A percentile compares a stretch with the other conserved stretches of the same genome.
phyloP scores from a whole-genome alignment of 2,797 vertebrate species.

The Gambusia yucatana region DNA sequence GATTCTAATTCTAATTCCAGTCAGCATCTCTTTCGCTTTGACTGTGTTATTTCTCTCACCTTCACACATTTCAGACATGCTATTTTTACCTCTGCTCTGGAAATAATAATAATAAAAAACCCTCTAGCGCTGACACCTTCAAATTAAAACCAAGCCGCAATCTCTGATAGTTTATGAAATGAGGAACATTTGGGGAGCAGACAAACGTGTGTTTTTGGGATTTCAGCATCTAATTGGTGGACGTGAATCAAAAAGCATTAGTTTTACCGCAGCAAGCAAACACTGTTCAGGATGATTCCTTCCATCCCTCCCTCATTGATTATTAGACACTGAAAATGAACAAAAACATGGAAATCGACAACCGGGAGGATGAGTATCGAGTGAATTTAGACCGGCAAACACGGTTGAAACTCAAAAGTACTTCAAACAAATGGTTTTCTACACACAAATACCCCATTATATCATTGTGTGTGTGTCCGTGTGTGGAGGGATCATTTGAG shows the following conservation, averaged over 20 bases:
- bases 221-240: neutral
- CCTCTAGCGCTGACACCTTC: neutral
- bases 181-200: neutral
- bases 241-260: neutral
- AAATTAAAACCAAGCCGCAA: neutral
- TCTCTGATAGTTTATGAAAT: neutral
- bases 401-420: neutral
- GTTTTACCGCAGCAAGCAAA: neutral
- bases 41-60: conserved; percentile 11
- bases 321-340: neutral
- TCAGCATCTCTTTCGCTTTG: conserved; percentile 7
- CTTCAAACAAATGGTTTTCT: neutral
- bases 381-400: neutral
- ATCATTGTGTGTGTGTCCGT: too few relatives aligned
- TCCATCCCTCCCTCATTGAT: too few relatives aligned
- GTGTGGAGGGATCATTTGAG: neutral
- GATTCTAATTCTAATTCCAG: neutral
- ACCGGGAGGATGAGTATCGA: neutral
- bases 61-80: conserved; percentile 10
- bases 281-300: neutral
- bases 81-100: conserved; percentile 8
- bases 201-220: neutral
- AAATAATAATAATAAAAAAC: neutral
- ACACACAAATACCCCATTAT: neutral
- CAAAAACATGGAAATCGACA: neutral